These are phyloP conservation scores for Drosophila sulfurigaster DNA, from an alignment of 1,140 invertebrate genomes.

Conservation along the genomic window DNA sequence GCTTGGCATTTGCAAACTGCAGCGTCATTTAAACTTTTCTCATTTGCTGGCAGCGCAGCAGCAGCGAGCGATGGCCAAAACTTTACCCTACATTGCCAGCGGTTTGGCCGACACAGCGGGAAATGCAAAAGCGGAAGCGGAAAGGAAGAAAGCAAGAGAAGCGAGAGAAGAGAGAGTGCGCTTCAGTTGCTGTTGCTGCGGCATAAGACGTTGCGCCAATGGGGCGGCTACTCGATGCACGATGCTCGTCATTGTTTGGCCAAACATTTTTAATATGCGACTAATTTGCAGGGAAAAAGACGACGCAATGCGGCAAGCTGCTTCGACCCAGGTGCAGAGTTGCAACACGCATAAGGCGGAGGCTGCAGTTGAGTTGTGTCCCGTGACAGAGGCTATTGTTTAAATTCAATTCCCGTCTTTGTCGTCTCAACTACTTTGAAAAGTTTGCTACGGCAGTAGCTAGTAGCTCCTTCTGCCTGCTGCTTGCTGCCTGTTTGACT, in stretches of 20 bases:
- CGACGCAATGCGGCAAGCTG: constrained; percentile 66
- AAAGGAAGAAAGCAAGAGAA: not conserved
- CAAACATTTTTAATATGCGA: constrained; percentile 82
- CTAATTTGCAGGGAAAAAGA: constrained; percentile 66
- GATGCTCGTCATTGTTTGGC: constrained; percentile 67
- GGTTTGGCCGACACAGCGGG: not conserved
- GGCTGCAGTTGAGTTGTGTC: constrained; percentile 39
- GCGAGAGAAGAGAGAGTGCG: not conserved
- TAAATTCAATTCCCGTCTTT: constrained; percentile 81
- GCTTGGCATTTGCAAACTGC: constrained; percentile 82
- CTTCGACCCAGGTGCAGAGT: constrained; percentile 1
- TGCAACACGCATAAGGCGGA: constrained; percentile 4
- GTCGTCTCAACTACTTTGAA: constrained; percentile 81
- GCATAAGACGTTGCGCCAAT: constrained; percentile 48
- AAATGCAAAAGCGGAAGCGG: not conserved
- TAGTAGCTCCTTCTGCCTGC: not conserved
- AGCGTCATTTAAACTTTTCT: constrained; percentile 83
- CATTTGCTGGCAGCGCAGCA: constrained; percentile 72
- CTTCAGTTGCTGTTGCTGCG: not conserved
- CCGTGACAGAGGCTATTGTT: constrained; percentile 75
- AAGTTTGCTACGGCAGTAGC: constrained; percentile 51
- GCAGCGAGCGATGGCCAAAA: constrained; percentile 52
- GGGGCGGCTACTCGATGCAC: constrained; percentile 28
- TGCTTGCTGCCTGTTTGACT: constrained; percentile 68
- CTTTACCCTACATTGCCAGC: constrained; percentile 67